Evolutionary conservation across 1,140 invertebrate genomes (phyloP).

Genomic region (Oscheius sp.): DNA sequence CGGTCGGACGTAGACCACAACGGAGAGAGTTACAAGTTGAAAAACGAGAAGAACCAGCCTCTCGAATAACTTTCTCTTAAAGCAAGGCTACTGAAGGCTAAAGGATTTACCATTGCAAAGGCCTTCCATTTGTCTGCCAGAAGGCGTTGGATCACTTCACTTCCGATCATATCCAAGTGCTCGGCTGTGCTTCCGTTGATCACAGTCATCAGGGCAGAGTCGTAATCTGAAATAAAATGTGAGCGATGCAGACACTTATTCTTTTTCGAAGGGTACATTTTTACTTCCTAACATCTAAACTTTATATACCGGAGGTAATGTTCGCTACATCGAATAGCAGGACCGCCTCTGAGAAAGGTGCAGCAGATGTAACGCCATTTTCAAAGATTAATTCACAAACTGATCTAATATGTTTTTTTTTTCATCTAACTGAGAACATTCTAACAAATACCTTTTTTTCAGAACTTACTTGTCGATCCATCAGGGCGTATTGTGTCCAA

Average conservation of each 20-base stretch:
- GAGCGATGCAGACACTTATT: neutral
- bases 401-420: no score
- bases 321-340: no score
- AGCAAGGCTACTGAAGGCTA: slow-evolving; percentile 9
- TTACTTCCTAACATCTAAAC: slow-evolving; percentile 7
- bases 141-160: slow-evolving; percentile 91
- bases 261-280: neutral
- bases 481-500: slow-evolving; percentile 89
- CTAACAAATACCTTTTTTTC: neutral
- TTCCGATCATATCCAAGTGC: slow-evolving; percentile 96
- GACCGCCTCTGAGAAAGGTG: no score
- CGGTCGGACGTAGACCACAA: slow-evolving; percentile 83
- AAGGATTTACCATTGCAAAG: slow-evolving; percentile 78
- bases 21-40: slow-evolving; percentile 81
- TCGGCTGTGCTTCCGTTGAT: slow-evolving; percentile 89
- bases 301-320: no score
- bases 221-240: slow-evolving; percentile 77
- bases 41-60: slow-evolving; percentile 77
- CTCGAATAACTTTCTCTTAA: slow-evolving; percentile 83
- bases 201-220: slow-evolving; percentile 95
- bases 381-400: no score
- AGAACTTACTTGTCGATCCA: slow-evolving; percentile 81
- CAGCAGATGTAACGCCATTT: no score
- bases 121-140: slow-evolving; percentile 99
- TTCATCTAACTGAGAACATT: no score